A percentile compares a stretch with the other conserved stretches of the same genome.
Conservation (phyloP, 2,797 vertebrate genomes). For the Pantherophis vulpinus region DNA sequence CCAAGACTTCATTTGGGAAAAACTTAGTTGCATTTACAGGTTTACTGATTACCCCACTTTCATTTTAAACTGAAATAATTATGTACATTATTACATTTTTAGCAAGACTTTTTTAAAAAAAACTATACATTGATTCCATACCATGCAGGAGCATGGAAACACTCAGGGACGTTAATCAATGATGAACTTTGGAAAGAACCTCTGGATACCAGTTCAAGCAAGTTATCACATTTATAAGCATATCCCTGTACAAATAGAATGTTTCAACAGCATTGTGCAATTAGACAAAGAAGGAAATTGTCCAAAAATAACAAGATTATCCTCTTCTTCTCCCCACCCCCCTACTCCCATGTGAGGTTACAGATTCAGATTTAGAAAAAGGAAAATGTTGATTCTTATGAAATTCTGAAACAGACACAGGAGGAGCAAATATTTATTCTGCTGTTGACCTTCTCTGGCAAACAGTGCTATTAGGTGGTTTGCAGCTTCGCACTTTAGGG, state of each 20-base stretch:
- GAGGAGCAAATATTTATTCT: slow-evolving; percentile 70
- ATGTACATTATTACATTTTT: neutral
- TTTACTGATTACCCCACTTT: neutral
- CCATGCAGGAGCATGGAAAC: neutral
- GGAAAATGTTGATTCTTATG: slow-evolving; percentile 55
- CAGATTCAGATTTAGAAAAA: slow-evolving; percentile 39
- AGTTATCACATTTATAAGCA: slow-evolving; percentile 12
- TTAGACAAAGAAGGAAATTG: neutral
- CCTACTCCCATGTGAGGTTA: slow-evolving; percentile 2
- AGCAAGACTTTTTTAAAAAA: neutral
- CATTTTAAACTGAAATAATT: neutral
- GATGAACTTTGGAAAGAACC: neutral
- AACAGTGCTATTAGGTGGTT: slow-evolving; percentile 48
- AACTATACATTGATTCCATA: neutral
- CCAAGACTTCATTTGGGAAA: neutral
- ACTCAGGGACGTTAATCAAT: neutral
- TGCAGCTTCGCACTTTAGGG: neutral
- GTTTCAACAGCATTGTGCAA: neutral
- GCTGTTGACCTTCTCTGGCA: slow-evolving; percentile 72
- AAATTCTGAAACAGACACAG: slow-evolving; percentile 59
- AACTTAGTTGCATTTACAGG: neutral
- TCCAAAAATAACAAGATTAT: neutral
- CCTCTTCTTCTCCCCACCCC: too few relatives aligned
- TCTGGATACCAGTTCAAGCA: neutral
- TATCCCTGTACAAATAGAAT: neutral